Conservation (phyloP, 2,888 invertebrate species). For the Melinaea menophilus region DNA sequence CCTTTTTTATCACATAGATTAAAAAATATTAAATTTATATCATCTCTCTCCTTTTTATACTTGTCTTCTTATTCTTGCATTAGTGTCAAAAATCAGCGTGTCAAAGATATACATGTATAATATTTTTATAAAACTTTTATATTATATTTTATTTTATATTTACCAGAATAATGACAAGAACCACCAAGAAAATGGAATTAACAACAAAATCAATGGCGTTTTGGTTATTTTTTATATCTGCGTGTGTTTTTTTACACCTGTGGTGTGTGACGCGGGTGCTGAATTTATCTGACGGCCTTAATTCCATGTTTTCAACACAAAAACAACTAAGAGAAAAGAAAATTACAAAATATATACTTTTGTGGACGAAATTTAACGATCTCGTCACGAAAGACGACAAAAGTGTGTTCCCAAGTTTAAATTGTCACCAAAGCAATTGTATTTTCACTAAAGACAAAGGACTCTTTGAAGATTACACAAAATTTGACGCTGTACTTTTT, state of each 20-base stretch:
- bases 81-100: too few relatives aligned
- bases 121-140: too few relatives aligned
- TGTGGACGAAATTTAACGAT: constrained; percentile 36
- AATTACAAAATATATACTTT: constrained; percentile 39
- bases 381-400: constrained; percentile 19
- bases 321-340: constrained; percentile 5
- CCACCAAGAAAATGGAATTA: constrained; percentile 23
- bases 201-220: constrained; percentile 33
- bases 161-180: constrained; percentile 14
- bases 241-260: constrained; percentile 35
- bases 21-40: too few relatives aligned
- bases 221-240: constrained; percentile 29
- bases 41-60: too few relatives aligned
- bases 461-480: constrained; percentile 36
- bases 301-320: constrained; percentile 18
- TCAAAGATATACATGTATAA: too few relatives aligned
- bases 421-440: constrained; percentile 43
- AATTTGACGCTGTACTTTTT: constrained; percentile 49
- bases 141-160: not conserved
- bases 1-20: too few relatives aligned
- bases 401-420: constrained; percentile 25
- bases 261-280: constrained; percentile 32
- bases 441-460: constrained; percentile 40
- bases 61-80: too few relatives aligned
- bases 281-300: constrained; percentile 32